A percentile compares a stretch with the other conserved stretches of the same genome.
Evolutionary conservation across 2,888 invertebrate species (phyloP).

Genomic region (Ormyrus rosae): DNA sequence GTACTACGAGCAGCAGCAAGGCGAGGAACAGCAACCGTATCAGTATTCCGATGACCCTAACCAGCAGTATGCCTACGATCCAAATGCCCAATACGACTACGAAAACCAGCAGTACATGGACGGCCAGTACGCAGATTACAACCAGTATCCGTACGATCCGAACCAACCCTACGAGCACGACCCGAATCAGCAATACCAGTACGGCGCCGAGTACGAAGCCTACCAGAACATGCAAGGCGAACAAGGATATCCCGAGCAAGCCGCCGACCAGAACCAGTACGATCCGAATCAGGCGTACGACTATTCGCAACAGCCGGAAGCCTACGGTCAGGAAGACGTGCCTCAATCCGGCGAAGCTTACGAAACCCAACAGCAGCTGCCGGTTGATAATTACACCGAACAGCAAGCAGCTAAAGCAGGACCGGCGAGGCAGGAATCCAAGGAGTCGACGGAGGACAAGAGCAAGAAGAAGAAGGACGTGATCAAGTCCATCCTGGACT

Average conservation of each 20-base stretch:
- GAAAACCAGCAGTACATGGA: conserved; percentile 33
- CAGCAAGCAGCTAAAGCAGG: background rate
- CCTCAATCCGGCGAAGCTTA: background rate
- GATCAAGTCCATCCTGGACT: conserved; percentile 68
- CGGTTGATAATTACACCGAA: background rate
- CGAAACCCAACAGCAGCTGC: conserved; percentile 1
- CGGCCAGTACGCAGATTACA: conserved; percentile 52
- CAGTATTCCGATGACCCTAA: conserved; percentile 48
- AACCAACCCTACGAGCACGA: conserved; percentile 46
- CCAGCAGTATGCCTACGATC: conserved; percentile 60
- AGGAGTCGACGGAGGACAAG: background rate
- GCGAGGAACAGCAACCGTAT: conserved; percentile 15
- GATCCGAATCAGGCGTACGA: conserved; percentile 51
- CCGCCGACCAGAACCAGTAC: conserved; percentile 16
- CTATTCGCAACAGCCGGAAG: conserved; percentile 60
- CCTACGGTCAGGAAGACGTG: conserved; percentile 20
- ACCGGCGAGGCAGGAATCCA: background rate
- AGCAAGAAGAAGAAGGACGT: conserved; percentile 66
- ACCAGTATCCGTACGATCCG: conserved; percentile 51
- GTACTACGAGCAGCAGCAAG: conserved; percentile 17
- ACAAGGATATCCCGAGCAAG: conserved; percentile 17
- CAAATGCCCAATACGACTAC: conserved; percentile 52
- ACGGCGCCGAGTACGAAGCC: conserved; percentile 49
- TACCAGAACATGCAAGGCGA: background rate
- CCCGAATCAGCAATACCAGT: conserved; percentile 56